Percentiles rank a stretch among this genome's conserved stretches.
phyloP scores from a whole-genome alignment of 2,797 vertebrate genomes.

The Acanthopagrus latus region DNA sequence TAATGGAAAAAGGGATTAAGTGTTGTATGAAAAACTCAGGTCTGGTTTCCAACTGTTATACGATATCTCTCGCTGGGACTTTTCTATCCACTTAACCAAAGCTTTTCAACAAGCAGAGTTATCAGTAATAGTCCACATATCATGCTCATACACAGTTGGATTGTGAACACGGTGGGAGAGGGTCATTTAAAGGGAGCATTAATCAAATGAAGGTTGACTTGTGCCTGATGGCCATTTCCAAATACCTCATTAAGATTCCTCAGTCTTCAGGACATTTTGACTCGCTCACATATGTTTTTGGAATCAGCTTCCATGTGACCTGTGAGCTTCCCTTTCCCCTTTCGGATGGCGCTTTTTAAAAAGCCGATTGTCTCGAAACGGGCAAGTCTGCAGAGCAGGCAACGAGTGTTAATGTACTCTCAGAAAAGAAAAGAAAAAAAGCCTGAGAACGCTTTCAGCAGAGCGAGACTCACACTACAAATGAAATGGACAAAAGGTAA shows the following conservation, averaged over 20 bases:
- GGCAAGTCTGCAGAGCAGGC: slow-evolving; percentile 23
- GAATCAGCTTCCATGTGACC: slow-evolving; percentile 60
- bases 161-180: slow-evolving; percentile 53
- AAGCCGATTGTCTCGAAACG: slow-evolving; percentile 49
- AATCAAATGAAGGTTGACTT: slow-evolving; percentile 65
- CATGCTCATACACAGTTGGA: slow-evolving; percentile 59
- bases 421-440: slow-evolving; percentile 19
- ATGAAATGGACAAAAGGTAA: too few species aligned
- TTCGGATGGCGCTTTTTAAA: slow-evolving; percentile 29
- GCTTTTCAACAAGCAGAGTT: slow-evolving; percentile 75
- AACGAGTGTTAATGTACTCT: slow-evolving; percentile 35
- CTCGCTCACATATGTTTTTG: slow-evolving; percentile 73
- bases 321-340: slow-evolving; percentile 48
- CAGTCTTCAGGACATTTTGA: slow-evolving; percentile 65
- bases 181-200: slow-evolving; percentile 74
- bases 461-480: too few species aligned
- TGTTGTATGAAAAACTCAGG: slow-evolving; percentile 60
- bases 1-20: slow-evolving; percentile 72
- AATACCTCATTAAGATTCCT: slow-evolving; percentile 78
- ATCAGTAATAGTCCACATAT: slow-evolving; percentile 73
- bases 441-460: slow-evolving; percentile 18
- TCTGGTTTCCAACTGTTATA: slow-evolving; percentile 69
- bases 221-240: slow-evolving; percentile 71
- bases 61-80: slow-evolving; percentile 67
- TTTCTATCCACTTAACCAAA: slow-evolving; percentile 73